A percentile compares a stretch with the other conserved stretches of the same genome.
Evolutionary conservation across 2,888 invertebrate genomes (phyloP).

Genomic region (Uropetala carovei): DNA sequence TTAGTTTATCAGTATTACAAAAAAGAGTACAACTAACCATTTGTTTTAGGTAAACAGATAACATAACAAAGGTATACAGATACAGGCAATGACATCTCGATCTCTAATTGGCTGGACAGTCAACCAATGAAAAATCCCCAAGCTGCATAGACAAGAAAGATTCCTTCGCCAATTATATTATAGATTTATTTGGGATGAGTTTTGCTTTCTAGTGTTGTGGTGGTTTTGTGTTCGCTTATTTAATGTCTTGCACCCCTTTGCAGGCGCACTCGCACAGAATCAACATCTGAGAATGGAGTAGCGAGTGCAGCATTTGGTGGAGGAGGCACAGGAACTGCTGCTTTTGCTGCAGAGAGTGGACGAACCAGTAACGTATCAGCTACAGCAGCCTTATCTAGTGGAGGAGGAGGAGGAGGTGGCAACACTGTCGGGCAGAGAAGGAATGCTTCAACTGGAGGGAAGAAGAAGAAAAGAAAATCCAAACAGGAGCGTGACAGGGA

Average conservation of each 20-base stretch:
- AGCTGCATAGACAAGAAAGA: too few species aligned
- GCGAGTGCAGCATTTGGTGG: constrained; percentile 49
- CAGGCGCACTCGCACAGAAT: constrained; percentile 46
- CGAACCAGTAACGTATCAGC: constrained; percentile 38
- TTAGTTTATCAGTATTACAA: too few species aligned
- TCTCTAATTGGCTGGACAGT: too few species aligned
- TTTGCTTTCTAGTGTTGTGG: too few species aligned
- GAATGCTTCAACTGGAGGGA: constrained; percentile 74
- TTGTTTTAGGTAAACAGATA: too few species aligned
- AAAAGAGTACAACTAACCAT: too few species aligned
- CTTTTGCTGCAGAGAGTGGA: constrained; percentile 38
- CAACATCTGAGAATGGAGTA: constrained; percentile 52
- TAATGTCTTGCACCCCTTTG: not conserved
- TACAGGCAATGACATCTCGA: too few species aligned
- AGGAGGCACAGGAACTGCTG: not conserved
- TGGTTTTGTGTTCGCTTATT: not conserved
- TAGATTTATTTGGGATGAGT: too few species aligned
- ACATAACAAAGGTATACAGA: too few species aligned
- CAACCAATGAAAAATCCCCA: too few species aligned
- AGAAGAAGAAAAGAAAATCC: constrained; percentile 87
- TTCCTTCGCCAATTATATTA: too few species aligned
- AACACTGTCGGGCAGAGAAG: constrained; percentile 28
- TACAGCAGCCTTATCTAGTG: constrained; percentile 30
- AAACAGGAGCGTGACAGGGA: constrained; percentile 74
- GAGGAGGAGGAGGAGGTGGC: constrained; percentile 72